Evolutionary conservation across 2,113 vertebrate species (phyloP).

Genomic region (Platysternon megacephalum): DNA sequence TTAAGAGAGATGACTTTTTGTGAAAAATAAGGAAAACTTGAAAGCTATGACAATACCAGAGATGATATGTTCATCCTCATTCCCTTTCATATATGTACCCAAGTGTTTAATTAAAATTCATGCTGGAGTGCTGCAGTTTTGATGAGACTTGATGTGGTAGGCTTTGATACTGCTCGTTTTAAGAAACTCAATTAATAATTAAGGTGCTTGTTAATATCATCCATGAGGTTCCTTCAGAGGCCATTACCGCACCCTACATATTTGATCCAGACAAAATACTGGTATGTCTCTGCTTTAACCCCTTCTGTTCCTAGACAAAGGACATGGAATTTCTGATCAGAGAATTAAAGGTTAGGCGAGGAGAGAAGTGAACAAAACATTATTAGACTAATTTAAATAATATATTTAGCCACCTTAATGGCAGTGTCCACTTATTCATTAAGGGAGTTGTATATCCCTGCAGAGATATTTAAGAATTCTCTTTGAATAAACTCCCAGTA

Average conservation of each 20-base stretch:
- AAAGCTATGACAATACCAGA: background rate
- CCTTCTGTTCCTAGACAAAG: background rate
- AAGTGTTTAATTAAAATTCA: conserved; percentile 61
- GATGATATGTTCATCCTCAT: fast-evolving
- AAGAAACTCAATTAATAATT: conserved; percentile 65
- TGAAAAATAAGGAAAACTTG: conserved; percentile 7
- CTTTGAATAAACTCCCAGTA: background rate
- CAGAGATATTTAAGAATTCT: background rate
- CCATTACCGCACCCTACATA: conserved; percentile 28
- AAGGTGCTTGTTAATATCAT: conserved; percentile 49
- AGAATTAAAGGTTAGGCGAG: background rate
- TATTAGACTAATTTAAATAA: background rate
- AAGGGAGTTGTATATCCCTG: background rate
- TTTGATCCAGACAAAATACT: conserved; percentile 31
- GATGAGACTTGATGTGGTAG: conserved; percentile 54
- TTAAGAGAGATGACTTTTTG: background rate
- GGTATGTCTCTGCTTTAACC: background rate
- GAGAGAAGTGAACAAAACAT: background rate
- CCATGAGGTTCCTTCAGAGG: conserved; percentile 24
- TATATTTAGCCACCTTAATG: background rate
- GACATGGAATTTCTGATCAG: background rate
- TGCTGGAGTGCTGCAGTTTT: conserved; percentile 26
- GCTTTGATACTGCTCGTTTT: conserved; percentile 61
- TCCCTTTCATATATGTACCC: conserved; percentile 24
- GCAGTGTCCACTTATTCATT: background rate